Evolutionary conservation across 1,140 invertebrate genomes (phyloP).

Genomic region (Cheumatopsyche charites): DNA sequence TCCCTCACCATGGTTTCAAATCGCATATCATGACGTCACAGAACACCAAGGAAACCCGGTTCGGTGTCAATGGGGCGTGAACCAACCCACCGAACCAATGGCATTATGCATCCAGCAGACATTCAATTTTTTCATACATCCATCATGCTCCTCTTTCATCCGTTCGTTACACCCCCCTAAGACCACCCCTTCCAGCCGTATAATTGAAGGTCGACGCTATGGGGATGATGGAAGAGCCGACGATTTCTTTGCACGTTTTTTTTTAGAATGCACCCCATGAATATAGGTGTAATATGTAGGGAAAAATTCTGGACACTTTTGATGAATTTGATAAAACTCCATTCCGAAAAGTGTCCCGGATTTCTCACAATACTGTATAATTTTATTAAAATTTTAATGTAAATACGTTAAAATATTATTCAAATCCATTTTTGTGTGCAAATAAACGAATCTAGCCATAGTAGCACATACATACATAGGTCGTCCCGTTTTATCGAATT

Average conservation of each 20-base stretch:
- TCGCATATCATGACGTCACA: constrained; percentile 31
- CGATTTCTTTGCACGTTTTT: constrained; percentile 17
- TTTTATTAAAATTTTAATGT: no score
- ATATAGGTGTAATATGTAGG: no score
- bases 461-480: neutral
- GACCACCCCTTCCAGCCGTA: neutral
- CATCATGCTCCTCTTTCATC: constrained; percentile 34
- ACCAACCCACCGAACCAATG: constrained; percentile 25
- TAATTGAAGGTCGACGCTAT: constrained; percentile 27
- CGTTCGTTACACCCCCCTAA: neutral
- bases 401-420: no score
- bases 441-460: constrained; percentile 19
- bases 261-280: neutral
- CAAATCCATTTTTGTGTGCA: no score
- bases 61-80: constrained; percentile 35
- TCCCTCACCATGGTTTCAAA: no score
- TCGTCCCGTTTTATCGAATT: constrained; percentile 22
- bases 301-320: no score
- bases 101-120: constrained; percentile 37
- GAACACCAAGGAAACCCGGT: constrained; percentile 25
- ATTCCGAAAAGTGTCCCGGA: no score
- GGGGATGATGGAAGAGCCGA: constrained; percentile 17
- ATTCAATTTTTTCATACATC: constrained; percentile 39
- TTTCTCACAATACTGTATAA: no score
- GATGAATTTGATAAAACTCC: no score